Percentiles rank a stretch among this genome's conserved stretches.
These are phyloP conservation scores for Campodea augens DNA, from an alignment of 1,140 invertebrate genomes.

Conservation along the genomic window DNA sequence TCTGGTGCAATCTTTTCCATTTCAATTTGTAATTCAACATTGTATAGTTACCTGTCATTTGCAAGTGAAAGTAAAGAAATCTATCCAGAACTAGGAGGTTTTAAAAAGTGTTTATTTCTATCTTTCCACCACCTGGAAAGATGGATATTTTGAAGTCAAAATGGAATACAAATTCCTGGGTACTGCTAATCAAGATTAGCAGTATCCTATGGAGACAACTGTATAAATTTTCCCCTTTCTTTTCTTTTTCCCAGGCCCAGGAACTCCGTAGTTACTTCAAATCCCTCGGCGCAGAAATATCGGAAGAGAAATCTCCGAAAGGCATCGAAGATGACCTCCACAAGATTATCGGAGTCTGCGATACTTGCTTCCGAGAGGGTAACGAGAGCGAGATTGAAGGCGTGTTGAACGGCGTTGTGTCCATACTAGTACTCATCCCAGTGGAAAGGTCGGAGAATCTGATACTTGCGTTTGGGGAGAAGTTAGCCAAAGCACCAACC, in stretches of 20 bases:
- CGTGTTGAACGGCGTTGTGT: conserved; percentile 77
- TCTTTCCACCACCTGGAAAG: too few species aligned
- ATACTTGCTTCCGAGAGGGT: conserved; percentile 71
- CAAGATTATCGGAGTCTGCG: conserved; percentile 85
- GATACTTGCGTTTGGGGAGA: conserved; percentile 79
- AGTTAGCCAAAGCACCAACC: conserved; percentile 74
- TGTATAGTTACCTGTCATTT: too few species aligned
- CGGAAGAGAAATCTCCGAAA: conserved; percentile 69
- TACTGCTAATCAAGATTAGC: background rate
- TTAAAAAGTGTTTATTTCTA: background rate
- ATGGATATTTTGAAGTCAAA: too few species aligned
- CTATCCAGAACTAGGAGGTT: background rate
- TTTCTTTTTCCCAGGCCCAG: conserved; percentile 40
- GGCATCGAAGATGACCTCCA: conserved; percentile 83
- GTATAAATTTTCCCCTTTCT: background rate
- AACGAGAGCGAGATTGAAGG: conserved; percentile 61
- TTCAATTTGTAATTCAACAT: too few species aligned
- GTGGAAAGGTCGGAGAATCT: conserved; percentile 73
- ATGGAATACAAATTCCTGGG: too few species aligned
- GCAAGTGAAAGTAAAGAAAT: background rate
- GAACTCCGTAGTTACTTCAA: conserved; percentile 79
- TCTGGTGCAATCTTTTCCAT: too few species aligned
- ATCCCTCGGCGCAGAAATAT: conserved; percentile 74
- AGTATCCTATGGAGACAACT: background rate
- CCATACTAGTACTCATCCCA: conserved; percentile 74